Evolutionary conservation across 1,140 invertebrate genomes (phyloP).

Genomic region (Pygmarrhopalites habei): DNA sequence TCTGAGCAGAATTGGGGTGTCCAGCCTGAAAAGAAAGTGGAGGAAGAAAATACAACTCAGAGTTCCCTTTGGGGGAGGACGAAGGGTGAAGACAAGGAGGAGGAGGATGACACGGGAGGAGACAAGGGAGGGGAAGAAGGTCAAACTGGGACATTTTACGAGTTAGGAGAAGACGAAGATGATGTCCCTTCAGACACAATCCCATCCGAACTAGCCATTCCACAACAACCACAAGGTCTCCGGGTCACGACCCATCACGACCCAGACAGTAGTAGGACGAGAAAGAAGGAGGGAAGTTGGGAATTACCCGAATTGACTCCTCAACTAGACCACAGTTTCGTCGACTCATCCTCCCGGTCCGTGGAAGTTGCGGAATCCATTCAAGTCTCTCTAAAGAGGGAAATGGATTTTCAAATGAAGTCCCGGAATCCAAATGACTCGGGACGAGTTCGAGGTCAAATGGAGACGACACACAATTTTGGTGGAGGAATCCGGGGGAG

Average conservation of each 20-base stretch:
- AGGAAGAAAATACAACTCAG: not conserved
- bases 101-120: not conserved
- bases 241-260: not conserved
- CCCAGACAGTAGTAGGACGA: not conserved
- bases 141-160: conserved; percentile 14
- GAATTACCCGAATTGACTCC: conserved; percentile 27
- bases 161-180: conserved; percentile 33
- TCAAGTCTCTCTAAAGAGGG: not conserved
- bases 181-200: conserved; percentile 10
- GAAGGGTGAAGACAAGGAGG: not conserved
- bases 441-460: not conserved
- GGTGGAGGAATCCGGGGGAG: not conserved
- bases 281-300: conserved; percentile 15
- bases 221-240: not conserved
- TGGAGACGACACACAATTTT: not conserved
- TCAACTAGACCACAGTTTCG: conserved; percentile 13
- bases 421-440: not conserved
- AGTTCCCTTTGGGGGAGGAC: no score
- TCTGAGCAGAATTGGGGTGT: conserved; percentile 50
- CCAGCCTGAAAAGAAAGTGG: not conserved
- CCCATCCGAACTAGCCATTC: not conserved
- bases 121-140: conserved; percentile 10
- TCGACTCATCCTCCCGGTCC: not conserved
- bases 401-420: not conserved
- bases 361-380: conserved; percentile 17